Evolutionary conservation across 2,888 invertebrate genomes (phyloP).

Genomic region (Hofmannophila pseudospretella): DNA sequence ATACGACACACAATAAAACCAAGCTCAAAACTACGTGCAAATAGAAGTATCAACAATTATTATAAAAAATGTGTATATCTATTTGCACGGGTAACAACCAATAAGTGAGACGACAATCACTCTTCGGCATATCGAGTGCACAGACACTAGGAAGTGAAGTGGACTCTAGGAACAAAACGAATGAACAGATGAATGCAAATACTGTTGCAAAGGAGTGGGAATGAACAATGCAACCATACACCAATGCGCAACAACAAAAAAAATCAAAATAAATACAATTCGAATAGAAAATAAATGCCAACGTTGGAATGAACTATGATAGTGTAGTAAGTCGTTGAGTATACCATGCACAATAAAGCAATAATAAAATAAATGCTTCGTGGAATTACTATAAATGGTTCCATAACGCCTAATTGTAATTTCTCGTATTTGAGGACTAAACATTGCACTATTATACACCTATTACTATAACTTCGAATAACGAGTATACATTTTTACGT

Average conservation of each 20-base stretch:
- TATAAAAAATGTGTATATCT: slow-evolving; percentile 13
- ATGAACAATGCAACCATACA: slow-evolving; percentile 19
- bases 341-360: slow-evolving; percentile 7
- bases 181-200: slow-evolving; percentile 11
- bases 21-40: slow-evolving; percentile 34
- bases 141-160: slow-evolving; percentile 63
- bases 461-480: not conserved
- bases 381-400: slow-evolving; percentile 38
- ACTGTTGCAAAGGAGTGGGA: slow-evolving; percentile 14
- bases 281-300: slow-evolving; percentile 33
- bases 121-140: slow-evolving; percentile 73
- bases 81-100: slow-evolving; percentile 32
- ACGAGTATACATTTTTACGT: slow-evolving; percentile 16
- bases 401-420: slow-evolving; percentile 31
- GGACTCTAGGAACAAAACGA: slow-evolving; percentile 52
- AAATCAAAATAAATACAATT: not conserved
- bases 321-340: slow-evolving; percentile 16
- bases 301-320: slow-evolving; percentile 35
- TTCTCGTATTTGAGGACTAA: not conserved
- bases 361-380: slow-evolving; percentile 20
- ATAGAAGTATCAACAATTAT: too few relatives aligned
- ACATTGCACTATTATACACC: not conserved
- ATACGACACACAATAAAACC: slow-evolving; percentile 24
- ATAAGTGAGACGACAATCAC: slow-evolving; percentile 59
- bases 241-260: not conserved